Evolutionary conservation across 2,797 vertebrate genomes (phyloP), one percentile per base, ranked within the genome.

Genomic region (Silurus lanzhouensis): DNA sequence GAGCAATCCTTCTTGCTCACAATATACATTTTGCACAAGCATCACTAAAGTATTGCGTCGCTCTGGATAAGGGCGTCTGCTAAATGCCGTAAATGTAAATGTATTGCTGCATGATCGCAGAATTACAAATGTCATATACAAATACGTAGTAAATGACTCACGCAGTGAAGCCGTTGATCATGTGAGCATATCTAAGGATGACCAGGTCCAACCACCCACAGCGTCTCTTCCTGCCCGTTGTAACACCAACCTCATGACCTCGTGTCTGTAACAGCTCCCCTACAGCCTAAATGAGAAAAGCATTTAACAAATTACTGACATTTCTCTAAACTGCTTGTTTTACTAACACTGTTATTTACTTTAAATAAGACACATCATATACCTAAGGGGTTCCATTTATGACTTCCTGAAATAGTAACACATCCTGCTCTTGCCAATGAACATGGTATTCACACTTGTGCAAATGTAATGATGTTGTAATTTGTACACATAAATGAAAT

Each of bases 101-200:
- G 38, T 38, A 38, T 58, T 20, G 75, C 10, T 64, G 44, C n/a
- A 64, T 48, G 46, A 79, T 25, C 10, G 38, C n/a, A 82, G 38
- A 61, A 70, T 5, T 67, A 38, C 48, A 52, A 5, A 15, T 66
- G 17, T 48, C 10, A 48, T 52, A 48, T 46, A 22, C 19, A n/a
- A 19, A 27, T 79, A 25, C 52, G 8, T 44, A 67, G 22, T 68
- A 48, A 67, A 38, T 25, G 20, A 95, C 98, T 98, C 94, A 99
- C 98, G 96, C 97, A 2, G 97, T 98, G 91, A 99, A 99, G 87
- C 98, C 98, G 57, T 99, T 99, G 90, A 99, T 96, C 98, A 99
- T 99, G 90, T 99, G 97, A 57, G 97, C 98, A 0, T 99, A 98
- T 96, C 95, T 95, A 87, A 99, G 95, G 84, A 97, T 99, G 91